Base-by-base conservation (phyloP, 2,888 invertebrate species). In the Sepiola atlantica region DNA sequence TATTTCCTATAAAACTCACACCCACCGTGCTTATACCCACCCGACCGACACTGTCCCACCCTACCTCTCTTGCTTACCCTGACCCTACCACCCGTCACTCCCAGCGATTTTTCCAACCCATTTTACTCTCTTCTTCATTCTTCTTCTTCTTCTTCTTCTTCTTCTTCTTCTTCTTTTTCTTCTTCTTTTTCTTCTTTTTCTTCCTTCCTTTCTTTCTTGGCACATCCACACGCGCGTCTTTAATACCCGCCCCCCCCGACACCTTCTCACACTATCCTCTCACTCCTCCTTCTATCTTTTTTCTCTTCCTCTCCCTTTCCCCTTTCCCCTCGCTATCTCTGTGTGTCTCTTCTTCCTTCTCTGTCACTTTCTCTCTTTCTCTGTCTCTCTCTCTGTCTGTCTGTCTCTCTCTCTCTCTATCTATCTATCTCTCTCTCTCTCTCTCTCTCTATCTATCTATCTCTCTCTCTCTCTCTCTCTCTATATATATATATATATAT, bases 201-300 rank as follows among this genome's bases (percentile, higher is more conserved):
- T 94, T 93, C 32, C 90, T 93, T 54, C 55, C 35, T 20, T 90
- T 35, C 55, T 55, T 61, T 45, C 55, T 95, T 92, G 93, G 91
- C 94, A 45, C 45, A 45, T 45, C 45, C 45, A 45, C 45, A 8
- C 45, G 45, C 45, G 45, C 45, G 45, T 45, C 45, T 45, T 45
- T 45, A 45, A 45, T 4, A 45, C 45, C 8, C 45, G 45, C 45
- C 45, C 8, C 45, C 45, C 94, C 94, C 94, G 94, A 94, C 94
- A 94, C 45, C 45, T 45, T 45, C 4, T 94, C 94, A 94, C 94
- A 94, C 94, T 93, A 95, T 90, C 94, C 92, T 94, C n/a, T 92
- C 94, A 93, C 94, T 94, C 94, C 91, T 93, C 57, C 93, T 94
- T 93, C 94, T 8, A n/a, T 28, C 35, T 12, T 35, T n/a, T 12